phyloP scores from a whole-genome alignment of 2,797 vertebrate genomes.

The Podarcis lilfordi region DNA sequence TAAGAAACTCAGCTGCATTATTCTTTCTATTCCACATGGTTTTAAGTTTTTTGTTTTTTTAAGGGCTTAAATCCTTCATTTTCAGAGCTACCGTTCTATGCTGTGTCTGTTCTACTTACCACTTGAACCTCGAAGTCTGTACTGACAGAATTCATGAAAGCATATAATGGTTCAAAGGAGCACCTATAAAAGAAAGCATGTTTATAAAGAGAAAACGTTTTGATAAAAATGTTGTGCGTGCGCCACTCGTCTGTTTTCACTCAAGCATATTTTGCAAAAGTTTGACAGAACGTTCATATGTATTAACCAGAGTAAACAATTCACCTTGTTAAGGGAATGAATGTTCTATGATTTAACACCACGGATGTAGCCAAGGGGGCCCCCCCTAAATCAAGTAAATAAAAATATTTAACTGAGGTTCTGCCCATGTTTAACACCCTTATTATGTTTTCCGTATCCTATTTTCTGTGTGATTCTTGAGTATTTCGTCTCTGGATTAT shows the following conservation, averaged over 20 bases:
- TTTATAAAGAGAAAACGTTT: conserved; percentile 19
- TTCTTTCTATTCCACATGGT: neutral
- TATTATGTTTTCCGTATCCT: neutral
- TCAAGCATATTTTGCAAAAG: neutral
- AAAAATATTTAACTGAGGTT: no score
- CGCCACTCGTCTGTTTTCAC: neutral
- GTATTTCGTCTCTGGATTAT: neutral
- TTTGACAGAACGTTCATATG: neutral
- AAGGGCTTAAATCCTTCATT: neutral
- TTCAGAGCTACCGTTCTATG: neutral
- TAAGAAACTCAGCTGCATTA: neutral
- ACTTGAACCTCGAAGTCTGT: conserved; percentile 75
- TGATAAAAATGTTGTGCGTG: neutral
- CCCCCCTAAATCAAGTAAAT: no score
- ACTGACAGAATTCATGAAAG: conserved; percentile 59
- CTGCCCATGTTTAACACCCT: neutral
- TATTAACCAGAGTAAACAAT: neutral
- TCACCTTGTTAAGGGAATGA: neutral
- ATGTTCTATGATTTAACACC: neutral
- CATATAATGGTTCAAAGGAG: conserved; percentile 38
- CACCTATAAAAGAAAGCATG: conserved; percentile 70
- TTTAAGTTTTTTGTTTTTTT: neutral
- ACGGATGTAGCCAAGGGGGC: no score
- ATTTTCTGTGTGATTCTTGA: neutral
- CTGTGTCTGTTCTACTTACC: conserved; percentile 64